Base-by-base conservation (phyloP, 2,113 vertebrate species). In the Phycodurus eques region DNA sequence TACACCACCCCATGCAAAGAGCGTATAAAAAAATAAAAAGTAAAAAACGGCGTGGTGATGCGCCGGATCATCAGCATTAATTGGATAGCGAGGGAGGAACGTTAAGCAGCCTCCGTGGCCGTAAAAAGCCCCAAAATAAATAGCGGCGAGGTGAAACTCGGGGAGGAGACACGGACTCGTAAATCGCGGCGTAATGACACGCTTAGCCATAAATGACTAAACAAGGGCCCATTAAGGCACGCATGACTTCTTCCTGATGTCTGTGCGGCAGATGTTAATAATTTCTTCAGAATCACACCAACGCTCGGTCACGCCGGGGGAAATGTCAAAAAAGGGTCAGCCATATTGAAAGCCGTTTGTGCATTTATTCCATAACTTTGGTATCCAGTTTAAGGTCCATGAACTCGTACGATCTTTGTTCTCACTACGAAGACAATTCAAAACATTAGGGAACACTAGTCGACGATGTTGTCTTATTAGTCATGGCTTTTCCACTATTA, bases 121-220 rank as follows among this genome's bases (percentile, higher is more conserved):
- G 87, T 90, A 89, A 90, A 90, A 84, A 84, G 27, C 59, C 81
- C 85, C 65, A 88, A 66, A 91, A 90, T 91, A 90, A 91, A 89
- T 91, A 90, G 89, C 89, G 88, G 88, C 80, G 77, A 90, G 89
- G 89, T 90, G 85, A 83, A 89, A 90, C 87, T 89, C 71, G 7
- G 74, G 78, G 88, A 88, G 87, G 84, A 87, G 13, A 80, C 85
- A 73, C 74, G 68, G 63, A 73, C 80, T 88, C 85, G 78, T 91
- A 90, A 89, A 90, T 91, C 88, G 82, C 75, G 80, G 67, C 85
- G 86, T 91, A 92, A 90, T 91, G 88, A 92, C 88, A 88, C 86
- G 84, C 85, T 89, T 92, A 88, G 86, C 89, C 89, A 91, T 90
- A 92, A 91, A 90, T 91, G 90, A 91, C 91, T 91, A 91, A 87